Conservation (phyloP, 1,140 invertebrate genomes). For the Copidosoma floridanum region DNA sequence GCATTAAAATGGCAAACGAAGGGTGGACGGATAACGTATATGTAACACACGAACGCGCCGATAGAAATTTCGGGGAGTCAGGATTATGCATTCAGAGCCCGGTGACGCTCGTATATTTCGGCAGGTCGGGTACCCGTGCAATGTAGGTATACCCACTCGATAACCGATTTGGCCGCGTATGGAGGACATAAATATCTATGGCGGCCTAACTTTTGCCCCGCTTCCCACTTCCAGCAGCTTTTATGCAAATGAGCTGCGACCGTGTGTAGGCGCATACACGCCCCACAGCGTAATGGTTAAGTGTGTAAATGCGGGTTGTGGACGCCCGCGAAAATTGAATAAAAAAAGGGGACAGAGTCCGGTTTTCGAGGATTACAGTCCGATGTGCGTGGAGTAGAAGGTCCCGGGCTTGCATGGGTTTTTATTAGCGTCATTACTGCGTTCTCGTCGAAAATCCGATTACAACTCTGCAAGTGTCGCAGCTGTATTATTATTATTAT, state of each 20-base stretch:
- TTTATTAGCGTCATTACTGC: too few relatives aligned
- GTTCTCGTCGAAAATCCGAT: too few relatives aligned
- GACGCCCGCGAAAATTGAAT: slow-evolving; percentile 13
- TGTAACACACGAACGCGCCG: neutral
- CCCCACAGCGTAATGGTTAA: too few relatives aligned
- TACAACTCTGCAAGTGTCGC: too few relatives aligned
- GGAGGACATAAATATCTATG: neutral
- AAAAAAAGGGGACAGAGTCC: too few relatives aligned
- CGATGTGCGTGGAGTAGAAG: too few relatives aligned
- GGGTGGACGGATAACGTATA: too few relatives aligned
- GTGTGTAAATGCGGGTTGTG: neutral
- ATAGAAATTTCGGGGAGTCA: slow-evolving; percentile 7
- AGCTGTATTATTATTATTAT: too few relatives aligned
- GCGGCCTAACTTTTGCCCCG: too few relatives aligned
- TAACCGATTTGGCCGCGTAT: slow-evolving; percentile 19
- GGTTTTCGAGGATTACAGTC: too few relatives aligned
- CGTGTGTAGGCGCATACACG: neutral
- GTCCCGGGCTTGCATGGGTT: too few relatives aligned
- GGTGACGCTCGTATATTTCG: slow-evolving; percentile 21
- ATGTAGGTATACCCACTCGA: slow-evolving; percentile 16
- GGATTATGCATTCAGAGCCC: slow-evolving; percentile 25
- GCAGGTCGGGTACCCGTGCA: neutral
- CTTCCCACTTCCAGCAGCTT: neutral
- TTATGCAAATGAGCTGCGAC: slow-evolving; percentile 20
- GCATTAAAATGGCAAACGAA: neutral